Conservation (phyloP, 2,797 vertebrate genomes). For the Octomys mimax region DNA sequence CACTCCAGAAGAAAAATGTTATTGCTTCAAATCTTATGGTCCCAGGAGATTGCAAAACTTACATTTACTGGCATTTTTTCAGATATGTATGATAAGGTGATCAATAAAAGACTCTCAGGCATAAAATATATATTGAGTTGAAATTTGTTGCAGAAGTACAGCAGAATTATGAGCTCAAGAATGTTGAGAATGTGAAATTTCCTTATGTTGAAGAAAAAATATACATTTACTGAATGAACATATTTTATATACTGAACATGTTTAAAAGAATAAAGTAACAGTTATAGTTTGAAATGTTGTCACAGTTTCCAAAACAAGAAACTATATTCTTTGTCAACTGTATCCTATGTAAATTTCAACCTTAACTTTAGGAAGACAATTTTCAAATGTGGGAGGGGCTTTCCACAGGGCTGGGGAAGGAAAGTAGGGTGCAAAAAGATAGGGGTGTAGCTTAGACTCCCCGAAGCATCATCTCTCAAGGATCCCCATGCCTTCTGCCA, state of each 20-base stretch:
- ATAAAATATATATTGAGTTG: slow-evolving; percentile 61
- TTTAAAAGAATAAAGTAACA: slow-evolving; percentile 60
- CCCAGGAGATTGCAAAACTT: slow-evolving; percentile 57
- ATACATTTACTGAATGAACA: background rate
- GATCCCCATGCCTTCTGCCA: background rate
- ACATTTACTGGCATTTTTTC: slow-evolving; percentile 54
- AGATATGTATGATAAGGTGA: slow-evolving; percentile 60
- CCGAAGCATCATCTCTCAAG: background rate
- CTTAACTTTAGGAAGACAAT: slow-evolving; percentile 19
- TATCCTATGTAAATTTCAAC: background rate
- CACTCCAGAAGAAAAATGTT: slow-evolving; percentile 70
- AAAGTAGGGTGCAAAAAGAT: background rate
- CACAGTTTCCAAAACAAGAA: slow-evolving; percentile 21
- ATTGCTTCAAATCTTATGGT: slow-evolving; percentile 59
- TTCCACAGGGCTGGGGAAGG: background rate
- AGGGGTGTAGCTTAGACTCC: background rate
- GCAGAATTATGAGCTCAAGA: slow-evolving; percentile 57
- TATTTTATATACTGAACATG: slow-evolving; percentile 6
- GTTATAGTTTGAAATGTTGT: slow-evolving; percentile 40
- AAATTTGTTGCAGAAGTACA: slow-evolving; percentile 56
- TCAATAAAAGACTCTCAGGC: slow-evolving; percentile 74
- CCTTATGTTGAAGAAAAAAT: slow-evolving; percentile 41
- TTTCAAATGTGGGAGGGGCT: slow-evolving; percentile 2
- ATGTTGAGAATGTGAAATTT: slow-evolving; percentile 44
- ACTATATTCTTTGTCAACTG: background rate